These are phyloP conservation scores for Campylorhamphus procurvoides DNA, from an alignment of 2,113 vertebrate species.

Conservation along the genomic window DNA sequence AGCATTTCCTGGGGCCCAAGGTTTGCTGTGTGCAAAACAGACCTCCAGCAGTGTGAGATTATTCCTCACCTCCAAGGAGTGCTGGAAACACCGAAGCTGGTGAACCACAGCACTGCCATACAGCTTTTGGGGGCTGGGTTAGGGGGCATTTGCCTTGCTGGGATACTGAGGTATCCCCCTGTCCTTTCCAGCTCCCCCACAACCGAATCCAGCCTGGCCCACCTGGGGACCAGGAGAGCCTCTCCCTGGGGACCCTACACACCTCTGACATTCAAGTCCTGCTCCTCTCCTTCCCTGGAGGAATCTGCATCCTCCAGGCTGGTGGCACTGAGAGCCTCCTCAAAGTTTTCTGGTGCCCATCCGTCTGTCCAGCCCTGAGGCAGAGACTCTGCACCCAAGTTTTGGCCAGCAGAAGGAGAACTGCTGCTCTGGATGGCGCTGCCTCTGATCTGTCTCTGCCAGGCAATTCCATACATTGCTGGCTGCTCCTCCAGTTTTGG, in stretches of 20 bases:
- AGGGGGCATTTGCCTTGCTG: neutral
- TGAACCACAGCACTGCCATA: neutral
- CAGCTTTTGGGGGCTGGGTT: neutral
- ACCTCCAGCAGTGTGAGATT: neutral
- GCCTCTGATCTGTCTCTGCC: fast-evolving
- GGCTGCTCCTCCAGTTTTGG: neutral
- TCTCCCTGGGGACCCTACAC: neutral
- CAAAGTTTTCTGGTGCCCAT: neutral
- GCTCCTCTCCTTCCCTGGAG: neutral
- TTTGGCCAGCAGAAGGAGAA: neutral
- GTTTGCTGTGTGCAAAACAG: neutral
- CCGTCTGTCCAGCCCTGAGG: neutral
- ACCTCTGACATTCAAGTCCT: neutral
- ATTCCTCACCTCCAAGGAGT: neutral
- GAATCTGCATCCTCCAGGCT: neutral
- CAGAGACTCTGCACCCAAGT: neutral
- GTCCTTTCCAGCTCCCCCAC: neutral
- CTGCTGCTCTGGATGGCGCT: neutral
- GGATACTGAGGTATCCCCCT: neutral
- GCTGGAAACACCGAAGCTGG: neutral
- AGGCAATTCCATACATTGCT: fast-evolving
- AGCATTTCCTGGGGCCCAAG: neutral
- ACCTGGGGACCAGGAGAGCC: neutral
- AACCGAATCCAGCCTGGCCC: neutral
- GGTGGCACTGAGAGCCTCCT: neutral